Conservation (phyloP, 30 jellyfish, hydroid and myxozoan species). For the Sanderia malayensis region DNA sequence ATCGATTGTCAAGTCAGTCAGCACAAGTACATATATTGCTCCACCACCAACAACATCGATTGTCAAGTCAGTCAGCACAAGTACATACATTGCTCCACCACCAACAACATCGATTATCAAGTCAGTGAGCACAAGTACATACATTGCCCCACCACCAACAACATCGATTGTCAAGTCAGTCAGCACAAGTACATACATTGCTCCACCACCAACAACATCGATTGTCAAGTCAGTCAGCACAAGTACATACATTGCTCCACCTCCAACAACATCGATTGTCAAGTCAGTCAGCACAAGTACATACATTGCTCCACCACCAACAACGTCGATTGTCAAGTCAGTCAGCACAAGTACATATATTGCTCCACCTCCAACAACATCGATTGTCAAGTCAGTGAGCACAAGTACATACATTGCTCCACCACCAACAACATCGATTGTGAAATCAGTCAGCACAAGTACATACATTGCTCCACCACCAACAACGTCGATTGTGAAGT, state of each 20-base stretch:
- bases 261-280: background rate
- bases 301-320: background rate
- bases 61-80: background rate
- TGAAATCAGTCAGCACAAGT: background rate
- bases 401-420: background rate
- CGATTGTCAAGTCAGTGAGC: background rate
- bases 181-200: background rate
- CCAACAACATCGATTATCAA: background rate
- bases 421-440: background rate
- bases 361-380: background rate
- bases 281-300: background rate
- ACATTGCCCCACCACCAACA: background rate
- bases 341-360: background rate
- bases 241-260: background rate
- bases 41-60: background rate
- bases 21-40: background rate
- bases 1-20: background rate
- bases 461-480: background rate
- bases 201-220: slow-evolving; percentile 1
- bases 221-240: background rate
- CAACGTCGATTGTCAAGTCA: background rate
- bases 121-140: background rate
- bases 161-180: background rate
- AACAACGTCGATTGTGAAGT: background rate
- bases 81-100: background rate